Evolutionary conservation across 2,888 invertebrate species (phyloP).

Genomic region (Subacronicta megacephala): DNA sequence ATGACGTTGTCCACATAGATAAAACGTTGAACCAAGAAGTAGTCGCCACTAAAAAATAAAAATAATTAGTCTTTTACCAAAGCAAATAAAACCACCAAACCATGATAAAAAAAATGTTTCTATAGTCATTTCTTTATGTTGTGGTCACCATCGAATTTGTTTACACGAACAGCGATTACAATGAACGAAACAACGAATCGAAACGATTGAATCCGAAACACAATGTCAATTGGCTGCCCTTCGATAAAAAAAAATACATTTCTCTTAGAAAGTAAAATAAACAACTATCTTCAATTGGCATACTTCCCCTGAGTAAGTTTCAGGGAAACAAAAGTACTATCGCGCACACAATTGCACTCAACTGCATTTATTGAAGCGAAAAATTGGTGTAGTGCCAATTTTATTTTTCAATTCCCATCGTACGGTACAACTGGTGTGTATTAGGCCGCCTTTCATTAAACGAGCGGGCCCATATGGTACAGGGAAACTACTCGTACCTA

Average conservation of each 20-base stretch:
- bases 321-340: conserved; percentile 61
- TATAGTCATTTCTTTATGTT: too few species aligned
- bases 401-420: conserved; percentile 77
- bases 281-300: conserved; percentile 76
- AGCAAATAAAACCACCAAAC: too few species aligned
- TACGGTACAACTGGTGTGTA: conserved; percentile 48
- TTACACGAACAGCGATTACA: conserved; percentile 13
- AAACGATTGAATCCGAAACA: conserved; percentile 28
- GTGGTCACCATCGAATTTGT: too few species aligned
- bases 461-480: conserved; percentile 48
- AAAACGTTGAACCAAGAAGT: too few species aligned
- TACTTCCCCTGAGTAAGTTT: conserved; percentile 73
- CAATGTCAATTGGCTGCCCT: conserved; percentile 49
- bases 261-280: conserved; percentile 68
- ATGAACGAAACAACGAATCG: conserved; percentile 13
- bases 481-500: conserved; percentile 33
- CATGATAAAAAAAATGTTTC: too few species aligned
- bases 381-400: conserved; percentile 85
- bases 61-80: too few species aligned
- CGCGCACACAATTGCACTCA: conserved; percentile 71
- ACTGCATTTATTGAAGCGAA: conserved; percentile 80
- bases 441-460: conserved; percentile 58
- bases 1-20: too few species aligned
- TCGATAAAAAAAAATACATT: conserved; percentile 58
- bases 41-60: too few species aligned